Conservation (phyloP, 2,888 invertebrate species). For the Leuctra nigra region DNA sequence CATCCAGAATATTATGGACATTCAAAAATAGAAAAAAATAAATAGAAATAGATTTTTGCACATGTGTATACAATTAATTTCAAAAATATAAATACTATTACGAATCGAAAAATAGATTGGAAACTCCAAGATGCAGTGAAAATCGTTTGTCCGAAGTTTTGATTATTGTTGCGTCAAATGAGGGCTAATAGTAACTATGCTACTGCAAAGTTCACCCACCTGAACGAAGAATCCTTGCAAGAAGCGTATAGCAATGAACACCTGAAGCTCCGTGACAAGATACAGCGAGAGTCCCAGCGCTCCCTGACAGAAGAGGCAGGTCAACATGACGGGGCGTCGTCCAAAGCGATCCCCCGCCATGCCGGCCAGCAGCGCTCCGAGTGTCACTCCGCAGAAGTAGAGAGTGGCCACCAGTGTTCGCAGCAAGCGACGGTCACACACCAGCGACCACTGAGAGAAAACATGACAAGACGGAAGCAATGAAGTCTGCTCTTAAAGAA, state of each 20-base stretch:
- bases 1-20: too few species aligned
- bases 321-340: slow-evolving; percentile 40
- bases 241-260: slow-evolving; percentile 39
- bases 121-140: too few species aligned
- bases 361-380: slow-evolving; percentile 42
- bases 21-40: too few species aligned
- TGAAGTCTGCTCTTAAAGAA: neutral
- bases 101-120: too few species aligned
- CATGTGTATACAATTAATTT: too few species aligned
- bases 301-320: slow-evolving; percentile 41
- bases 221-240: slow-evolving; percentile 44
- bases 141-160: too few species aligned
- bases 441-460: slow-evolving; percentile 37
- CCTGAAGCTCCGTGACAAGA: slow-evolving; percentile 35
- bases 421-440: slow-evolving; percentile 39
- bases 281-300: slow-evolving; percentile 34
- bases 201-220: too few species aligned
- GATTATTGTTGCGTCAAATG: too few species aligned
- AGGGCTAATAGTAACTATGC: too few species aligned
- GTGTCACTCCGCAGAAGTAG: slow-evolving; percentile 40
- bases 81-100: too few species aligned
- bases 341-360: slow-evolving; percentile 41
- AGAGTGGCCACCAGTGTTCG: slow-evolving; percentile 37
- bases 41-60: too few species aligned
- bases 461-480: slow-evolving; percentile 5